A percentile compares a stretch with the other conserved stretches of the same genome.
Conservation (phyloP, 2,888 invertebrate genomes). For the Watsonalla binaria region DNA sequence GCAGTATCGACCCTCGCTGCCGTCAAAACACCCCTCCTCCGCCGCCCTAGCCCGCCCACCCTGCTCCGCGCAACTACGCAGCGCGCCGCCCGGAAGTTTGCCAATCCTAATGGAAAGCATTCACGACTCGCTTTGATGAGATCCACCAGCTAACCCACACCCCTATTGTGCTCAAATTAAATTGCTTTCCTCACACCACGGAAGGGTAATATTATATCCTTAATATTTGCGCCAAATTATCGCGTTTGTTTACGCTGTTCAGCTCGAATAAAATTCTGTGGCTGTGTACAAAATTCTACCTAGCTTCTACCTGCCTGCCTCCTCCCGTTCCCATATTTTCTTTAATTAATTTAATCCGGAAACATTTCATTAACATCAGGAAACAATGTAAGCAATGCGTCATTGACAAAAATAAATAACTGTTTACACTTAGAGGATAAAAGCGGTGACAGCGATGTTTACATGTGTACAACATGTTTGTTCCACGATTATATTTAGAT, state of each 20-base stretch:
- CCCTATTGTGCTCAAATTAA: slow-evolving; percentile 11
- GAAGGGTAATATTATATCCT: background rate
- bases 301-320: no score
- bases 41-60: slow-evolving; percentile 15
- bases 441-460: no score
- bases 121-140: slow-evolving; percentile 44
- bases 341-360: no score
- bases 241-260: background rate
- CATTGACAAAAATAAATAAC: no score
- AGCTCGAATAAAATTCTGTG: background rate
- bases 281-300: no score
- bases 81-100: slow-evolving; percentile 63
- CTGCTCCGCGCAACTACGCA: slow-evolving; percentile 57
- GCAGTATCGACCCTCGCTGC: slow-evolving; percentile 65
- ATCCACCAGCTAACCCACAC: slow-evolving; percentile 27
- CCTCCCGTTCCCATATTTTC: no score
- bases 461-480: no score
- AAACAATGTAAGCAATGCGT: no score
- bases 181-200: slow-evolving; percentile 16
- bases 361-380: no score
- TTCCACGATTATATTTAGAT: no score
- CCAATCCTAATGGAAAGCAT: slow-evolving; percentile 58
- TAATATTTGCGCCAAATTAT: background rate
- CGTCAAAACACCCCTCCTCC: slow-evolving; percentile 67
- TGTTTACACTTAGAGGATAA: no score